These are phyloP conservation scores for Labeo calbasu DNA, from an alignment of 2,797 vertebrate species.

Conservation along the genomic window DNA sequence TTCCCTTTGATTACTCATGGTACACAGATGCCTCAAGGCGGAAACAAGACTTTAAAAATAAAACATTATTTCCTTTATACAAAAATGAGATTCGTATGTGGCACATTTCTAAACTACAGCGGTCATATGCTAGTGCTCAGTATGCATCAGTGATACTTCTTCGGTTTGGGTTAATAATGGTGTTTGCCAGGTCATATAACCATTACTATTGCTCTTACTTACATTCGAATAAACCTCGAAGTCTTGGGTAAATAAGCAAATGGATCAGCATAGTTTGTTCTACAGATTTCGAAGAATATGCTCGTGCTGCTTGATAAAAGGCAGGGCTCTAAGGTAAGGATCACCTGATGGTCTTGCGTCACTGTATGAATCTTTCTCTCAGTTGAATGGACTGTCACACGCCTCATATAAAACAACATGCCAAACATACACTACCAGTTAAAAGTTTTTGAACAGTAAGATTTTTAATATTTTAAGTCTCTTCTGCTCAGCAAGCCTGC, in stretches of 20 bases:
- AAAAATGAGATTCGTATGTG: background rate
- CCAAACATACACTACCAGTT: too few species aligned
- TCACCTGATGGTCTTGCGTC: background rate
- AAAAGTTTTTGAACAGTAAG: too few species aligned
- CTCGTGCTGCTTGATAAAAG: background rate
- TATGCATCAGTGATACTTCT: background rate
- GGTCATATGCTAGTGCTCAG: background rate
- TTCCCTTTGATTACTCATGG: slow-evolving; percentile 5
- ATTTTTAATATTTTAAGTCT: too few species aligned
- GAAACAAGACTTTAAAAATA: background rate
- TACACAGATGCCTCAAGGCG: background rate
- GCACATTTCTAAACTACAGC: background rate
- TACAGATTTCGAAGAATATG: background rate
- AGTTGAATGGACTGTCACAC: too few species aligned
- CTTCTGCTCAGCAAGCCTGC: too few species aligned
- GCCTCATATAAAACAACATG: too few species aligned
- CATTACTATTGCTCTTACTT: background rate
- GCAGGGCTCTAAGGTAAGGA: background rate
- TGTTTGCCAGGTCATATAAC: background rate
- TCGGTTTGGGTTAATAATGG: background rate
- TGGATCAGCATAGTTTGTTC: background rate
- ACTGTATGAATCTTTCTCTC: background rate
- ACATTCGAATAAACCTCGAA: background rate
- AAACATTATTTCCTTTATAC: background rate
- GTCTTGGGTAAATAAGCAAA: background rate